Percentiles rank a stretch among this genome's conserved stretches.
Conservation (phyloP, 2,113 vertebrate genomes). For the Sebastes fasciatus region DNA sequence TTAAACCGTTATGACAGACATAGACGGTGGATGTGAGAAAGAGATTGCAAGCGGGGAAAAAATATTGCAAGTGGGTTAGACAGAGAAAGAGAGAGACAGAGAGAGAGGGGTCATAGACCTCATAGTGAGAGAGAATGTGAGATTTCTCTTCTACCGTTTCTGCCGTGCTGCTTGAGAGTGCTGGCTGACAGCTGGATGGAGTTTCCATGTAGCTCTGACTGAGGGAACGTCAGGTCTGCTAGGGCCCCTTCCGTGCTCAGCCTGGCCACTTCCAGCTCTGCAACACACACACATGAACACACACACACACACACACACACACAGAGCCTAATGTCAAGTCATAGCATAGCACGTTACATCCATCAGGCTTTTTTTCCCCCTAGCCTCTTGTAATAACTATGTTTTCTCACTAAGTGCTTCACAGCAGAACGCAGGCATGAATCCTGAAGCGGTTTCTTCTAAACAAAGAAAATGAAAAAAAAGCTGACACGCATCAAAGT, state of each 20-base stretch:
- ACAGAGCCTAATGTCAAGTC: slow-evolving; percentile 54
- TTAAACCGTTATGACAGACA: slow-evolving; percentile 19
- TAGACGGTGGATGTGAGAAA: slow-evolving; percentile 3
- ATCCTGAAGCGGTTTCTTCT: slow-evolving; percentile 30
- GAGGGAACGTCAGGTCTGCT: slow-evolving; percentile 94
- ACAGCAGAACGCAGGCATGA: slow-evolving; percentile 33
- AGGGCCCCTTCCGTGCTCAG: slow-evolving; percentile 96
- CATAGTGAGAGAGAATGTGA: slow-evolving; percentile 22
- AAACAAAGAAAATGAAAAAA: slow-evolving; percentile 35
- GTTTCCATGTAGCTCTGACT: slow-evolving; percentile 90
- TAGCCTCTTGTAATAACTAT: slow-evolving; percentile 53
- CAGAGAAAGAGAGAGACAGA: background rate
- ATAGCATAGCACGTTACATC: slow-evolving; percentile 31
- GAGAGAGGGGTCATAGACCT: slow-evolving; percentile 8
- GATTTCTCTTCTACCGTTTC: slow-evolving; percentile 89
- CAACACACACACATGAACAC: slow-evolving; percentile 56
- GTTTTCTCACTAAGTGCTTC: slow-evolving; percentile 70
- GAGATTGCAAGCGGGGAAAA: background rate
- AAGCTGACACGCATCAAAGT: slow-evolving; percentile 42
- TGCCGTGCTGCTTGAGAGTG: slow-evolving; percentile 96
- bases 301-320: slow-evolving; percentile 47
- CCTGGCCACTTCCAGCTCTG: slow-evolving; percentile 94
- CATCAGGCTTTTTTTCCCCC: slow-evolving; percentile 45
- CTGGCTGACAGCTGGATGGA: slow-evolving; percentile 96
- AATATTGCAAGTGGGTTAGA: background rate